Percentiles rank a stretch among this genome's conserved stretches.
Evolutionary conservation across 2,888 invertebrate species (phyloP).

Genomic region (Quadroppia sp.): DNA sequence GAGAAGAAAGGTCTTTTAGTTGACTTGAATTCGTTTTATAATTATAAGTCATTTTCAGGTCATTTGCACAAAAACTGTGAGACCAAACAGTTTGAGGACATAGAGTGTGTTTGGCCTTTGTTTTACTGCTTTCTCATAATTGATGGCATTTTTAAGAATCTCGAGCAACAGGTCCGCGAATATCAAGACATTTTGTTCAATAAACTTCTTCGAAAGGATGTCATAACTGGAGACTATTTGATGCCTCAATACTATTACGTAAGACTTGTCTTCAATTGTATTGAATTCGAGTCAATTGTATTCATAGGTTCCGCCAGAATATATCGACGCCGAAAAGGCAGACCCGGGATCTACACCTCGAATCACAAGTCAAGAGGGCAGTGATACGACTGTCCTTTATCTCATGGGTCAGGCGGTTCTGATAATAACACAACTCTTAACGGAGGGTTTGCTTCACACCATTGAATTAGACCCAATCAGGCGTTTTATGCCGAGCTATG

Average conservation of each 20-base stretch:
- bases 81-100: slow-evolving; percentile 73
- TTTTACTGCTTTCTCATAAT: slow-evolving; percentile 94
- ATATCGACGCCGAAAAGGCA: slow-evolving; percentile 66
- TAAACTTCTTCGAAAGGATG: slow-evolving; percentile 39
- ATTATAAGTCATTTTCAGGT: not conserved
- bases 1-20: slow-evolving; percentile 59
- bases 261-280: not conserved
- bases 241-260: slow-evolving; percentile 90
- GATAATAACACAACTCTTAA: slow-evolving; percentile 84
- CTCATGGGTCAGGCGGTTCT: slow-evolving; percentile 96
- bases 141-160: slow-evolving; percentile 66
- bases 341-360: slow-evolving; percentile 66
- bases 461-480: slow-evolving; percentile 94
- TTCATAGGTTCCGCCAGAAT: slow-evolving; percentile 61
- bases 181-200: slow-evolving; percentile 70
- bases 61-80: slow-evolving; percentile 45
- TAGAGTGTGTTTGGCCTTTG: slow-evolving; percentile 97
- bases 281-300: not conserved
- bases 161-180: slow-evolving; percentile 84
- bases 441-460: slow-evolving; percentile 79
- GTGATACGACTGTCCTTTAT: slow-evolving; percentile 60
- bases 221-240: slow-evolving; percentile 53
- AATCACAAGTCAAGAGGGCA: slow-evolving; percentile 62
- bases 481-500: slow-evolving; percentile 90
- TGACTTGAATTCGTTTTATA: too few relatives aligned